Base-by-base conservation (phyloP, 2,888 invertebrate species). In the Uloborus plumipes region DNA sequence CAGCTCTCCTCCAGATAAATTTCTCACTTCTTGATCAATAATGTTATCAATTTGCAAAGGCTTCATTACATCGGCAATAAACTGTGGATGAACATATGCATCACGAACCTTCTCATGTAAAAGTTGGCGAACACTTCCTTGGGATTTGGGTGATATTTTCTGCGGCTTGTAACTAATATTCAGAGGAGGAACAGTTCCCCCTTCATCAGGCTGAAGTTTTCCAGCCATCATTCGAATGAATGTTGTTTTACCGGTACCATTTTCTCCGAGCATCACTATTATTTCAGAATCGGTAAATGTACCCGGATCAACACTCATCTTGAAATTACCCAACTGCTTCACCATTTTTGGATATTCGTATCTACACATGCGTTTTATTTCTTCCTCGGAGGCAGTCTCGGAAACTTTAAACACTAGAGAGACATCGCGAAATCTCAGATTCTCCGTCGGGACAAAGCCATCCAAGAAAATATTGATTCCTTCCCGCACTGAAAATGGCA, bases 141-240 rank as follows among this genome's bases (percentile, higher is more conserved):
- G 94, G 77, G 95, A 96, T 90, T 97, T 99, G 4, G 99, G 99
- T 86, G 98, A 98, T 89, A 99, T 99, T 90, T 99, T 99, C 91
- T 99, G 99, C 62, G 99, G 99, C 90, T 99, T 99, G 92, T 99
- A 99, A 90, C 98, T 99, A 89, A 99, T 98, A 90, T 98, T 96
- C 86, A 99, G 90, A 87, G 94, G 93, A 0, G 99, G 99, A 84
- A 96, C 91, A 85, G 93, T 93, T 59, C 92, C 92, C 64, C 93
- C 94, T 62, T 91, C 94, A 91, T 99, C 98, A 1, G 99, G 95
- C 86, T 94, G 92, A 88, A 99, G 91, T 88, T 96, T 95, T 70
- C 99, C 99, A 87, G 99, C 99, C 88, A 99, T 91, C 96, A 99
- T 96, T 88, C 98, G 92, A 88, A 99, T 99, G 89, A 99, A 98